A percentile compares a stretch with the other conserved stretches of the same genome.
These are phyloP conservation scores for Leptogaster cylindrica DNA, from an alignment of 2,888 invertebrate species.

Conservation along the genomic window DNA sequence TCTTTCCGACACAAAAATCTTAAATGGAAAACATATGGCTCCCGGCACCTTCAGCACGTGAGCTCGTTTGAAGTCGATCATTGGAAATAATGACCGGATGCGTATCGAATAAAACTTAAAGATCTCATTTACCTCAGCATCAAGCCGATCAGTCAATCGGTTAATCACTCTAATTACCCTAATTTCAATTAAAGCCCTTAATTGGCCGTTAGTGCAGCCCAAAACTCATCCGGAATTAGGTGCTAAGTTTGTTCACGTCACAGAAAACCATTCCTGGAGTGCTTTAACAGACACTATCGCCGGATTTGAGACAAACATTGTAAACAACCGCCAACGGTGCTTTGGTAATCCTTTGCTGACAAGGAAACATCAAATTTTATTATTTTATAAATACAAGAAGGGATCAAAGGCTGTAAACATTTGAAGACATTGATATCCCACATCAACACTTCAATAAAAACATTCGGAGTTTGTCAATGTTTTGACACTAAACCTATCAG, in stretches of 20 bases:
- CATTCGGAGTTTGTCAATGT: too few relatives aligned
- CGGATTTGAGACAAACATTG: conserved; percentile 18
- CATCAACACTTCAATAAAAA: too few relatives aligned
- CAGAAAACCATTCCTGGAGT: conserved; percentile 8
- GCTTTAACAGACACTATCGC: conserved; percentile 11
- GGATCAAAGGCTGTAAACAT: conserved; percentile 20
- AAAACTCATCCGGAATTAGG: conserved; percentile 1
- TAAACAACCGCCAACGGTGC: conserved; percentile 50
- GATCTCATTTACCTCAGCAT: conserved; percentile 16
- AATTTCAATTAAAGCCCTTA: conserved; percentile 1
- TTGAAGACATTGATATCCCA: too few relatives aligned
- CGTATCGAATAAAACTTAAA: conserved; percentile 1
- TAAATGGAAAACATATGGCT: conserved; percentile 26
- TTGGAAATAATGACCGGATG: conserved; percentile 6
- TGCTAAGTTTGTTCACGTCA: conserved; percentile 39
- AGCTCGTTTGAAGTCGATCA: neutral
- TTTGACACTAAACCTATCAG: too few relatives aligned
- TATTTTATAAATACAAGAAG: conserved; percentile 58
- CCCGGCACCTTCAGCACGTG: neutral
- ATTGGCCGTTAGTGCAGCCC: neutral
- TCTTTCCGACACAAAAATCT: neutral
- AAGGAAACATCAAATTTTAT: conserved; percentile 61
- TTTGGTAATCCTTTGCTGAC: conserved; percentile 48
- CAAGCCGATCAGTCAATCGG: neutral
- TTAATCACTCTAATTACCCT: conserved; percentile 5